A percentile compares a stretch with the other conserved stretches of the same genome.
phyloP scores from a whole-genome alignment of 2,888 invertebrate species.

The Protonemura montana region DNA sequence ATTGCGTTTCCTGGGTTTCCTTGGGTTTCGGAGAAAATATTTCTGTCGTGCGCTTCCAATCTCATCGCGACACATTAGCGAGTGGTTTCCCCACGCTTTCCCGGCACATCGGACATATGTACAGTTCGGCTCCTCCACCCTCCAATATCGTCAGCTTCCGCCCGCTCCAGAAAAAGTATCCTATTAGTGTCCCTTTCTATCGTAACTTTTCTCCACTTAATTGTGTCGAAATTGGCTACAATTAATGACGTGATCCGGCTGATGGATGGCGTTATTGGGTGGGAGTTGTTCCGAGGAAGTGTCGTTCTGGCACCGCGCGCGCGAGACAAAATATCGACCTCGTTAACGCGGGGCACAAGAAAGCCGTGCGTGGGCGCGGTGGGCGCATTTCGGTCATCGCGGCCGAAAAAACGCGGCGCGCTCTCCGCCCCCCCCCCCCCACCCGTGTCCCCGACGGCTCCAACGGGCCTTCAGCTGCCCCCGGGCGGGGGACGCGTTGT shows the following conservation, averaged over 20 bases:
- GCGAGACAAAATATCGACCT: neutral
- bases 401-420: neutral
- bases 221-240: constrained; percentile 7
- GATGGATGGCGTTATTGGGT: constrained; percentile 7
- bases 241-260: neutral
- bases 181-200: neutral
- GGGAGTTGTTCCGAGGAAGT: neutral
- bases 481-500: no score
- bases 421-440: no score
- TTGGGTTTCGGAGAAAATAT: neutral
- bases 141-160: neutral
- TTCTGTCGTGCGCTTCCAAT: neutral
- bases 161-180: neutral
- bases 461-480: no score
- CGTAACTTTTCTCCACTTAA: neutral
- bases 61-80: neutral
- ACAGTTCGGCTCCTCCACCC: neutral
- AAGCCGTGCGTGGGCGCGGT: neutral
- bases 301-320: neutral
- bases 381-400: neutral
- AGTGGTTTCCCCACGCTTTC: neutral
- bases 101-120: neutral
- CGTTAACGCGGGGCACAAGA: neutral
- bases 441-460: neutral
- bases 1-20: neutral